Conservation (phyloP, 1,140 invertebrate species). For the Trinorchestia longiramus region DNA sequence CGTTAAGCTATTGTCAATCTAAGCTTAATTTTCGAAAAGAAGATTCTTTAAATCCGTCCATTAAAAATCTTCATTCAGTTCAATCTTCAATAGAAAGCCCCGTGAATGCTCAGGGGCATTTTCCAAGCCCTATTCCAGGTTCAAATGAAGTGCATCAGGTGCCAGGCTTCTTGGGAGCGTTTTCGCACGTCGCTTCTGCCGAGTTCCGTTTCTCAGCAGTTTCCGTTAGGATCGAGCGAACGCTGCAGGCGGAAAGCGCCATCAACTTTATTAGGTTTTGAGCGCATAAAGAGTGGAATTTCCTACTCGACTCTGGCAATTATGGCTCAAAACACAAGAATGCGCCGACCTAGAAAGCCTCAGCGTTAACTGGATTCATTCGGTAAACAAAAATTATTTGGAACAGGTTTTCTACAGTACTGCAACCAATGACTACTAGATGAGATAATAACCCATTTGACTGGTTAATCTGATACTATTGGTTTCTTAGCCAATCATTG, state of each 20-base stretch:
- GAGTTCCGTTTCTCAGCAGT: neutral
- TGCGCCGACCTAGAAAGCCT: neutral
- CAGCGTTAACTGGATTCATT: neutral
- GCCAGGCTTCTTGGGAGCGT: neutral
- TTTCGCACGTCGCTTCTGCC: neutral
- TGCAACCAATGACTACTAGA: neutral
- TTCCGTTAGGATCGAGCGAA: constrained; percentile 16
- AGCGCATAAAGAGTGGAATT: constrained; percentile 24
- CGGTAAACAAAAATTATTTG: neutral
- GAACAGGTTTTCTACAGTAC: neutral
- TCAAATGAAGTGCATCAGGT: no score
- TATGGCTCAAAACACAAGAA: constrained; percentile 19
- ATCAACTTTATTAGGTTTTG: constrained; percentile 49
- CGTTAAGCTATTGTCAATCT: no score
- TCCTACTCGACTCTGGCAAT: constrained; percentile 26
- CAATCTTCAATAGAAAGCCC: neutral
- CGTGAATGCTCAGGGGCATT: neutral
- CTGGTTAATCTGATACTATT: neutral
- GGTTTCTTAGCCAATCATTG: neutral
- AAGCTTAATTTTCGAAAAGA: neutral
- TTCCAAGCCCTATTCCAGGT: neutral
- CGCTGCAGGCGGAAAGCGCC: constrained; percentile 17
- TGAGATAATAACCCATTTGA: neutral
- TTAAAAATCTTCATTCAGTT: no score
- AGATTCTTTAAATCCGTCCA: neutral